phyloP scores from a whole-genome alignment of 2,113 vertebrate genomes.

The Ctenomys sociabilis region DNA sequence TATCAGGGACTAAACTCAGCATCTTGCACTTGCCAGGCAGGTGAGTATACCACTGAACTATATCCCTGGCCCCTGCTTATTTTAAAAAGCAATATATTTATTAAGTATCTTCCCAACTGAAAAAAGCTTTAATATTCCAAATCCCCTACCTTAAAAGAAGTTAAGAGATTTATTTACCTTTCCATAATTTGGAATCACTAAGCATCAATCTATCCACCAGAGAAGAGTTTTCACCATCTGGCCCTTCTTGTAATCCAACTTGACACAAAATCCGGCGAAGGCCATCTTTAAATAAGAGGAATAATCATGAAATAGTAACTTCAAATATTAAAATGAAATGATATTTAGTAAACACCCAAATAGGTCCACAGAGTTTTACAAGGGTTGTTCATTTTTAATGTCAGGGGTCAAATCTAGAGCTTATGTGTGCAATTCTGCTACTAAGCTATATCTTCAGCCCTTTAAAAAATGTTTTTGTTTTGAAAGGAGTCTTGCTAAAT shows the following conservation, averaged over 20 bases:
- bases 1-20: not conserved
- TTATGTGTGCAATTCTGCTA: not conserved
- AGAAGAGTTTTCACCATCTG: constrained; percentile 94
- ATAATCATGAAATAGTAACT: not conserved
- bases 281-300: constrained; percentile 88
- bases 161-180: constrained; percentile 90
- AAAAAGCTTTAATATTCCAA: constrained; percentile 4
- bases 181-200: constrained; percentile 98
- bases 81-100: constrained; percentile 51
- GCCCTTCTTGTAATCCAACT: constrained; percentile 93
- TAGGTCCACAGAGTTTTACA: not conserved
- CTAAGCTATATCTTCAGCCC: not conserved
- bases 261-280: constrained; percentile 96
- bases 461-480: not conserved
- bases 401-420: not conserved
- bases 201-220: constrained; percentile 96
- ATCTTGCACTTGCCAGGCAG: not conserved
- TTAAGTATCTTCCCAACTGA: constrained; percentile 3
- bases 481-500: not conserved
- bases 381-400: not conserved
- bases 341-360: constrained; percentile 32
- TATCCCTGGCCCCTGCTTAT: not conserved
- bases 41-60: not conserved
- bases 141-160: not conserved
- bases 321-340: constrained; percentile 46